Evolutionary conservation across 2,113 vertebrate genomes (phyloP).

Genomic region (Thinocorus orbignyianus): DNA sequence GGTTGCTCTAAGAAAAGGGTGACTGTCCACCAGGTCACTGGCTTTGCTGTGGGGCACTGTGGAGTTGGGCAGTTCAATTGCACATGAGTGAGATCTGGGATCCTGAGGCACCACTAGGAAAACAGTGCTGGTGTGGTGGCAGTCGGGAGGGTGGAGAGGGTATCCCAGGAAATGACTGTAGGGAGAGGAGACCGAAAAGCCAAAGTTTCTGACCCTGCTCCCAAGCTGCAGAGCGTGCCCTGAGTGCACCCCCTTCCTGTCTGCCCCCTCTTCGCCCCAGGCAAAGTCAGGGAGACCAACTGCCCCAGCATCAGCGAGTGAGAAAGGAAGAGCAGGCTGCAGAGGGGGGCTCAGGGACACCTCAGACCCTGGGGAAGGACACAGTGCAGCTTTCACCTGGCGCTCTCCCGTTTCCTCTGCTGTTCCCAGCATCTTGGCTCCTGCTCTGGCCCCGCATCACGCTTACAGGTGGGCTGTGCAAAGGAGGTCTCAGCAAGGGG

Average conservation of each 20-base stretch:
- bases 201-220: not conserved
- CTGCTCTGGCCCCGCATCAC: not conserved
- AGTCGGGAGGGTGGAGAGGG: not conserved
- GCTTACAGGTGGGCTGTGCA: not conserved
- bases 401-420: not conserved
- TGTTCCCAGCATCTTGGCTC: fast-evolving
- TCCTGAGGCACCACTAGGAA: too few relatives aligned
- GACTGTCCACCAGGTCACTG: fast-evolving
- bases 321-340: not conserved
- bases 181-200: not conserved
- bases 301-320: not conserved
- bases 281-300: not conserved
- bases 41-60: too few relatives aligned
- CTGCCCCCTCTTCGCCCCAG: not conserved
- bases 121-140: not conserved
- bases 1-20: not conserved
- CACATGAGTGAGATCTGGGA: too few relatives aligned
- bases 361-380: not conserved
- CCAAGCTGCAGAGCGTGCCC: not conserved
- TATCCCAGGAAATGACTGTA: not conserved
- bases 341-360: not conserved
- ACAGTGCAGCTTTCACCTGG: not conserved
- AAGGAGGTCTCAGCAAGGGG: not conserved
- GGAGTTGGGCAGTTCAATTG: too few relatives aligned
- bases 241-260: fast-evolving